Evolutionary conservation across 1,140 invertebrate species (phyloP).

Genomic region (Globodera rostochiensis): DNA sequence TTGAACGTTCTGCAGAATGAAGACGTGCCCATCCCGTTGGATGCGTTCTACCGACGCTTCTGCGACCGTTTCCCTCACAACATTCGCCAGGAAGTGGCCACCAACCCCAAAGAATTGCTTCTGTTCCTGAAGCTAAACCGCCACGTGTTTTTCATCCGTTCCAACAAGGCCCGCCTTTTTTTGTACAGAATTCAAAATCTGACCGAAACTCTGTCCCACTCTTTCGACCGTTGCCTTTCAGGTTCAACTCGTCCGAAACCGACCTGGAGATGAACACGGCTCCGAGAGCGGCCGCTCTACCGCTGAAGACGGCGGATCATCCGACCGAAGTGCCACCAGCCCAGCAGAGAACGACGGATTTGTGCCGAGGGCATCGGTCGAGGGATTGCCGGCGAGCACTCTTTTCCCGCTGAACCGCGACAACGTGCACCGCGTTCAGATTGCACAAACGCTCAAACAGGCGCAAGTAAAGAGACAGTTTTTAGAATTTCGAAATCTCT

Average conservation of each 20-base stretch:
- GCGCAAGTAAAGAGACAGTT: slow-evolving; percentile 36
- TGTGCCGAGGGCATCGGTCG: slow-evolving; percentile 52
- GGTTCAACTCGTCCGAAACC: slow-evolving; percentile 59
- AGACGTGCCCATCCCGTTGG: slow-evolving; percentile 62
- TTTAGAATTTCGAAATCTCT: background rate
- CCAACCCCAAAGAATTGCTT: slow-evolving; percentile 65
- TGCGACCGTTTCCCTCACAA: slow-evolving; percentile 64
- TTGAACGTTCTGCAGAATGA: slow-evolving; percentile 53
- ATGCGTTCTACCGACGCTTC: slow-evolving; percentile 61
- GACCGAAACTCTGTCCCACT: background rate
- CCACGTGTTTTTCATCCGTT: slow-evolving; percentile 57
- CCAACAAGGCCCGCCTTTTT: slow-evolving; percentile 51
- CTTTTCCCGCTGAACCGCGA: slow-evolving; percentile 64
- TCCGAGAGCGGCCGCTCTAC: slow-evolving; percentile 65
- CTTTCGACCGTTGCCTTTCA: background rate
- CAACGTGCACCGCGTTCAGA: slow-evolving; percentile 55
- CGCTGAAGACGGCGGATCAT: slow-evolving; percentile 37
- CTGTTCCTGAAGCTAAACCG: slow-evolving; percentile 64
- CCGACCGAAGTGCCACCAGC: slow-evolving; percentile 16
- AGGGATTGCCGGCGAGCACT: background rate
- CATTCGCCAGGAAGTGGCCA: slow-evolving; percentile 64
- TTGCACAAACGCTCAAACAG: slow-evolving; percentile 59
- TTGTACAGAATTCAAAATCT: background rate
- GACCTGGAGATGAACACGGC: slow-evolving; percentile 60
- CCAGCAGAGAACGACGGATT: slow-evolving; percentile 9